Conservation (phyloP, 2,113 vertebrate genomes). For the Tympanuchus pallidicinctus region DNA sequence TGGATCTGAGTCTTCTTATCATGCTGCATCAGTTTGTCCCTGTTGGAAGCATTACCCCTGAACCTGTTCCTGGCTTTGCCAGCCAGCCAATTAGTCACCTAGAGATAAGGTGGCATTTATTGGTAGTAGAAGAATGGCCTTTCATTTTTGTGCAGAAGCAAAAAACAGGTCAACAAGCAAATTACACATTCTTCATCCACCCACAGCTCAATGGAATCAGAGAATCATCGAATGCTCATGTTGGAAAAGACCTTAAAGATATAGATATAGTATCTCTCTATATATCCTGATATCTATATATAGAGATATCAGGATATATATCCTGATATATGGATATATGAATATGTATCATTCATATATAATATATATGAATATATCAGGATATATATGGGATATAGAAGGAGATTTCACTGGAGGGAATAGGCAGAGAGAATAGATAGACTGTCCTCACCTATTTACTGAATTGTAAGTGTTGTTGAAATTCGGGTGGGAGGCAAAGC, state of each 20-base stretch:
- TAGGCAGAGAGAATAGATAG: not conserved
- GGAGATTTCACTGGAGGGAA: not conserved
- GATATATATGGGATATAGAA: too few species aligned
- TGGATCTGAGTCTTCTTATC: not conserved
- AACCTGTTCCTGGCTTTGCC: slow-evolving; percentile 40
- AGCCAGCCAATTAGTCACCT: slow-evolving; percentile 38
- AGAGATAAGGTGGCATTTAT: slow-evolving; percentile 2
- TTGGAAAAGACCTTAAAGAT: too few species aligned
- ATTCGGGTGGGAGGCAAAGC: not conserved
- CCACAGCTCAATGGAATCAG: not conserved
- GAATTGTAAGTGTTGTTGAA: not conserved
- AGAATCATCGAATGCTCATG: too few species aligned
- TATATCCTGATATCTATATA: too few species aligned
- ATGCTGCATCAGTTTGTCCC: not conserved
- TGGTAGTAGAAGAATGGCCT: slow-evolving; percentile 6
- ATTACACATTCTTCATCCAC: not conserved
- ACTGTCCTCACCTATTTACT: slow-evolving; percentile 2
- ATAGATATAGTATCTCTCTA: too few species aligned
- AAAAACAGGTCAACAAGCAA: slow-evolving; percentile 29
- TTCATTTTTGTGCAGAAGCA: slow-evolving; percentile 41
- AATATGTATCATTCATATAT: too few species aligned
- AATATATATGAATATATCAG: too few species aligned
- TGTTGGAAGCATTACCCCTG: not conserved
- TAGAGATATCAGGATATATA: too few species aligned
- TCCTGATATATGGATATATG: too few species aligned